A percentile compares a stretch with the other conserved stretches of the same genome.
These are phyloP conservation scores for Astropecten irregularis DNA, from an alignment of 53 echinoderm and acorn worm genomes.

Conservation along the genomic window DNA sequence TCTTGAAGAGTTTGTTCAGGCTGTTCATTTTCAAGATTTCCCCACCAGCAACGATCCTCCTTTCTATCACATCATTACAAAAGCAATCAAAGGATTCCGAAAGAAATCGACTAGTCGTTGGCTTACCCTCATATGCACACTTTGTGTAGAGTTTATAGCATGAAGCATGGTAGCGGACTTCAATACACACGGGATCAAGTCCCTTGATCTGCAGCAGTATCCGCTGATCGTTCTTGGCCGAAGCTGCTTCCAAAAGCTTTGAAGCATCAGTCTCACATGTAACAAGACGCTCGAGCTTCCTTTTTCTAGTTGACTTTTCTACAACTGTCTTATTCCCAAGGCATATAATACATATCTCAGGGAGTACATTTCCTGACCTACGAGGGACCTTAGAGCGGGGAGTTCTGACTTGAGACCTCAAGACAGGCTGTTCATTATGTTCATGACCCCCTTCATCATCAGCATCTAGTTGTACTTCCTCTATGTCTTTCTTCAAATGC, in stretches of 20 bases:
- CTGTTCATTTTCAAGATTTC: constrained; percentile 20
- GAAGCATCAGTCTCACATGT: constrained; percentile 40
- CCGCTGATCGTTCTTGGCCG: not conserved
- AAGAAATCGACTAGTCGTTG: not conserved
- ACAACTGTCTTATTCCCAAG: not conserved
- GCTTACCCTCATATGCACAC: constrained; percentile 27
- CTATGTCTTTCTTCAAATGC: not conserved
- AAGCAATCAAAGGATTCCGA: constrained; percentile 23
- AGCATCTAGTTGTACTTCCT: not conserved
- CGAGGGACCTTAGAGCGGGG: constrained; percentile 5
- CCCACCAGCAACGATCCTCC: constrained; percentile 10
- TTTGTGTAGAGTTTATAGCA: constrained; percentile 34
- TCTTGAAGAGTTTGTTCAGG: constrained; percentile 5
- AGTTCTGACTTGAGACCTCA: constrained; percentile 1
- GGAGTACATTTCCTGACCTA: constrained; percentile 26
- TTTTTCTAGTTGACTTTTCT: not conserved
- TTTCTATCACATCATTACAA: constrained; percentile 16
- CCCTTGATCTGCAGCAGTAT: constrained; percentile 28
- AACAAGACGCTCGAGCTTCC: constrained; percentile 10
- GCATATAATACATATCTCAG: constrained; percentile 24
- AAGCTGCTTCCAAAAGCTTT: constrained; percentile 20
- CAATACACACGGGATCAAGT: constrained; percentile 25
- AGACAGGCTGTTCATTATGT: not conserved
- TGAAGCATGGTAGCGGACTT: constrained; percentile 37
- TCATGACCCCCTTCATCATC: not conserved